A percentile compares a stretch with the other conserved stretches of the same genome.
These are phyloP conservation scores for Cheracebus regulus DNA, from an alignment of 2,797 vertebrate species.

Conservation along the genomic window DNA sequence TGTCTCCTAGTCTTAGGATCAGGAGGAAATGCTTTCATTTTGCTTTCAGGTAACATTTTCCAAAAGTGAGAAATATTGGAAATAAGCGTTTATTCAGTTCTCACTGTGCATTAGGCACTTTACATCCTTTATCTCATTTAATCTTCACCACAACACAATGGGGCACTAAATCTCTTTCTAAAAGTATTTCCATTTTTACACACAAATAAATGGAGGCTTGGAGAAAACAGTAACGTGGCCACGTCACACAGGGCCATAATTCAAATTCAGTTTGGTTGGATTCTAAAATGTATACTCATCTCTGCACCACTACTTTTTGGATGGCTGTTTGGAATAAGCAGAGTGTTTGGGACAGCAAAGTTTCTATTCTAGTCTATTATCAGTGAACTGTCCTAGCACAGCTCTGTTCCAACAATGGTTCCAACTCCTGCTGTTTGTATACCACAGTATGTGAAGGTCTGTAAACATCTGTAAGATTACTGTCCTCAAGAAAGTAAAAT, in stretches of 20 bases:
- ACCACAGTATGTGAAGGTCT: background rate
- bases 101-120: background rate
- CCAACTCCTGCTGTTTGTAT: background rate
- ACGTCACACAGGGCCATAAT: background rate
- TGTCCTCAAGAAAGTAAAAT: background rate
- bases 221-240: background rate
- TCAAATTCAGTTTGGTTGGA: background rate
- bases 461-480: background rate
- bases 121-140: background rate
- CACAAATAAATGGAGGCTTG: constrained; percentile 1
- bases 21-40: background rate
- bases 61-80: background rate
- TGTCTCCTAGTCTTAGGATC: background rate
- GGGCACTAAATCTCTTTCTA: background rate
- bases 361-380: background rate
- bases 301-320: background rate
- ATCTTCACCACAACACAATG: background rate
- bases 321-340: background rate
- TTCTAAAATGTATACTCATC: background rate
- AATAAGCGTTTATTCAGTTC: background rate
- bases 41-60: background rate
- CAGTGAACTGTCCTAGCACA: background rate
- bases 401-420: background rate
- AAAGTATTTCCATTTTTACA: background rate
- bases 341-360: fast-evolving